These are phyloP conservation scores for Pogonocichla stellata DNA, from an alignment of 2,113 vertebrate genomes.

Conservation along the genomic window DNA sequence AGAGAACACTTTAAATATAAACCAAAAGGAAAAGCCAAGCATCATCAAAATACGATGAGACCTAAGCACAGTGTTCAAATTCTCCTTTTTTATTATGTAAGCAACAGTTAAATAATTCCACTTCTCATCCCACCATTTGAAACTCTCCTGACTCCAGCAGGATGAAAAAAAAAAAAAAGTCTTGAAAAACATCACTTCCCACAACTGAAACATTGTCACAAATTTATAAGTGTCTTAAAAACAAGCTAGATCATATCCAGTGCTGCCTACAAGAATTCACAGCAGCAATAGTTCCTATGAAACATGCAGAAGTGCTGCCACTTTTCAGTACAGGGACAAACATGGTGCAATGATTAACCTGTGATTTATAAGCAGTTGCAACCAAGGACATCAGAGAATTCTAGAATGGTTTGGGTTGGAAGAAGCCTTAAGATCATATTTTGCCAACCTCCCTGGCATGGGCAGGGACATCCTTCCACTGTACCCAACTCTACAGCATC, in stretches of 20 bases:
- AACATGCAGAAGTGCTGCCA: neutral
- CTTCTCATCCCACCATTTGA: neutral
- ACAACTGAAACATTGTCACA: neutral
- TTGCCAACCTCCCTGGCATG: neutral
- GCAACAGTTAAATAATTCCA: neutral
- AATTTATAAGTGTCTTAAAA: neutral
- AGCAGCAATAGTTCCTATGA: neutral
- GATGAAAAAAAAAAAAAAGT: neutral
- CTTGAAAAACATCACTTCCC: neutral
- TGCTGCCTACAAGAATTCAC: neutral
- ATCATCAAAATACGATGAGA: neutral
- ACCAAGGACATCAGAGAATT: neutral
- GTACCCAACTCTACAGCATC: neutral
- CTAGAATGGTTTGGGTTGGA: neutral
- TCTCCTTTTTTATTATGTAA: neutral
- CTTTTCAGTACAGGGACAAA: neutral
- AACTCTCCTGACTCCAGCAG: neutral
- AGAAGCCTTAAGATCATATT: neutral
- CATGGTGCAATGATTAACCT: accelerated
- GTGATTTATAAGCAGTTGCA: accelerated
- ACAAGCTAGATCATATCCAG: neutral
- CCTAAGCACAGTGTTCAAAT: neutral
- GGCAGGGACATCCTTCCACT: neutral
- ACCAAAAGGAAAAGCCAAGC: neutral
- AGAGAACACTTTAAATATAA: neutral